Percentiles rank a stretch among this genome's conserved stretches.
Conservation (phyloP, 2,797 vertebrate genomes). For the Tragopan temminckii region DNA sequence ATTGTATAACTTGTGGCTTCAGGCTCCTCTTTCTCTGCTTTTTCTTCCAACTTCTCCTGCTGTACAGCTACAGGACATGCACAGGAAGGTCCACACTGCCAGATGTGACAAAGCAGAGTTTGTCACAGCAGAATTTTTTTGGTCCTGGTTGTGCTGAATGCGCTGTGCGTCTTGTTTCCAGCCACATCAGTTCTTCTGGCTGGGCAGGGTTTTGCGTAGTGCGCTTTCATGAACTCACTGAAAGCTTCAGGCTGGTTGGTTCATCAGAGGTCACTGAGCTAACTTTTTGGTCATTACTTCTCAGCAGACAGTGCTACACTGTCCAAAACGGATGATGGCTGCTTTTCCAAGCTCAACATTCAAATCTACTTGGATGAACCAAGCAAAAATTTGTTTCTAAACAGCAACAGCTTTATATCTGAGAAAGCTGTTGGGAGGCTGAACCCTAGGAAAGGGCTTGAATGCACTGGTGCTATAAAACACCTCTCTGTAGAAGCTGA, state of each 20-base stretch:
- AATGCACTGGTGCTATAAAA: background rate
- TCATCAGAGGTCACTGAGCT: background rate
- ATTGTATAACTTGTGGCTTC: background rate
- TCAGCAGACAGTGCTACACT: background rate
- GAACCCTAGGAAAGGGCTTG: background rate
- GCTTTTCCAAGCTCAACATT: background rate
- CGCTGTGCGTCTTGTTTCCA: background rate
- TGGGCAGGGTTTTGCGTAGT: background rate
- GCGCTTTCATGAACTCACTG: background rate
- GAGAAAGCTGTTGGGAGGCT: background rate
- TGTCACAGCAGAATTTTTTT: background rate
- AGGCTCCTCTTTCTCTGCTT: background rate
- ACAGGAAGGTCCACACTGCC: background rate
- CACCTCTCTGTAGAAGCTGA: background rate
- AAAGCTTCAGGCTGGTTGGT: background rate
- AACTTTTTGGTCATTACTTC: background rate
- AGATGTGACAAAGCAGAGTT: slow-evolving; percentile 1
- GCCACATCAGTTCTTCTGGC: background rate
- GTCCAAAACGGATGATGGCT: background rate
- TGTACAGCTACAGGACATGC: background rate
- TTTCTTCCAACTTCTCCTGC: background rate
- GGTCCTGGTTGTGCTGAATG: background rate
- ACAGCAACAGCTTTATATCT: background rate
- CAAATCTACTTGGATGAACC: background rate
- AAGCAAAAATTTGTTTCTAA: background rate